Evolutionary conservation across 2,797 vertebrate species (phyloP), one percentile per base, ranked within the genome.

Genomic region (Dryobates pubescens): DNA sequence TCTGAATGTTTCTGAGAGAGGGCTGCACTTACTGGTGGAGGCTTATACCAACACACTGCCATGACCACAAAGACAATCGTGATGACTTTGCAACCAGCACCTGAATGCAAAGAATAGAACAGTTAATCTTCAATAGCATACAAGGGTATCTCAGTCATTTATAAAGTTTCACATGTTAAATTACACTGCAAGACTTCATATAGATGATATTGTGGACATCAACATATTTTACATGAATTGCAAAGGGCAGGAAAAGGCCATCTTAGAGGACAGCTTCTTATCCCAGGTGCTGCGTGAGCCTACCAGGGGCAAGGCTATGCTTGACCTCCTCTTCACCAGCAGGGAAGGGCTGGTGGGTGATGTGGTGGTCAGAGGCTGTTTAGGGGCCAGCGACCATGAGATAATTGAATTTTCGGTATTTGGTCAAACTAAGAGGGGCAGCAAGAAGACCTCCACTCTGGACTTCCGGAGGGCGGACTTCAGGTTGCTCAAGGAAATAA

Each of bases 21-120:
- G 15, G 61, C 59, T 32, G 83, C 17, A 32, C 17, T 88, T 69
- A 63, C 10, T 32, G 86, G 59, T 53, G 97, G 98, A 43, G 98
- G 97, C 58, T 97, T 98, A 90, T 98, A 98, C 47, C 98, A 91
- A 86, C 95, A 92, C 53, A 95, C 14, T 43, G 98, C 97, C 87
- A 88, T n/a, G 19, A 97, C 36, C 27, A 92, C 94, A 97, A 98
- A 98, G 92, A 95, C 17, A n/a, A 98, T 88, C 0, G 97, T 96
- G 91, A 97, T 9, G 68, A 92, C n/a, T 97, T 98, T 98, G 93
- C 97, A 97, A 93, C 58, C 86, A 88, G 96, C 95, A 97, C 96
- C 98, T 98, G 95, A 74, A 95, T 67, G 64, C 29, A 93, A 85
- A 94, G 65, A 96, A 83, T 13, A 93, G 47, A 88, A 94, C 5